Percentiles rank a stretch among this genome's conserved stretches.
Conservation (phyloP, 2,797 vertebrate species). For the Lagorchestes hirsutus region DNA sequence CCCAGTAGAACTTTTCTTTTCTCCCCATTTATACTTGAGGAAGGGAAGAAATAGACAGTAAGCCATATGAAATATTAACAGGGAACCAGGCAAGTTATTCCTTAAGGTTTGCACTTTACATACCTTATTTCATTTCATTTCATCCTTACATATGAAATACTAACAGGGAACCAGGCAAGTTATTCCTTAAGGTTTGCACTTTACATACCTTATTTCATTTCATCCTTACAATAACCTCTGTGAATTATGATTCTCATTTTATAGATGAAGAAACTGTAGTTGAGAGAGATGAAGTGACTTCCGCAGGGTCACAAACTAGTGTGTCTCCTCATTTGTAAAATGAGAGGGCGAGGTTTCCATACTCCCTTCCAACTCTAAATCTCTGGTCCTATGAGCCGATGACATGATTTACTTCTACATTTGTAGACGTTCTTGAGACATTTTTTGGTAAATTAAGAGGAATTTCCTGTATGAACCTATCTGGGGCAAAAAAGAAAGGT, state of each 20-base stretch:
- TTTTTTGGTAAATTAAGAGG: not conserved
- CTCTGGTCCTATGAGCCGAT: not conserved
- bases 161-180: not conserved
- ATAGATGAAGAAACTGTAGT: not conserved
- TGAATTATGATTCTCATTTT: not conserved
- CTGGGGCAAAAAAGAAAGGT: not conserved
- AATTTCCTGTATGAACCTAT: not conserved
- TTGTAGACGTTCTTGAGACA: not conserved
- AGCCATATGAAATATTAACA: slow-evolving; percentile 64
- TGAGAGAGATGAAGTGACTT: not conserved
- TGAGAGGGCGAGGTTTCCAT: not conserved
- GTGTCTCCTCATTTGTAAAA: not conserved
- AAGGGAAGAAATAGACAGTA: slow-evolving; percentile 61
- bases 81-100: not conserved
- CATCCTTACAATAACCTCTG: not conserved
- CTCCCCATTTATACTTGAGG: slow-evolving; percentile 61
- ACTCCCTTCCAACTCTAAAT: not conserved
- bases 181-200: not conserved
- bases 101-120: not conserved
- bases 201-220: not conserved
- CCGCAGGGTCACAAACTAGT: not conserved
- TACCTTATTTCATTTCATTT: not conserved
- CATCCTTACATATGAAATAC: not conserved
- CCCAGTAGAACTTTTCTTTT: slow-evolving; percentile 43
- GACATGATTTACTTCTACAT: slow-evolving; percentile 15